These are phyloP conservation scores for Steinernema carpocapsae DNA, from an alignment of 2,888 invertebrate genomes.

Conservation along the genomic window DNA sequence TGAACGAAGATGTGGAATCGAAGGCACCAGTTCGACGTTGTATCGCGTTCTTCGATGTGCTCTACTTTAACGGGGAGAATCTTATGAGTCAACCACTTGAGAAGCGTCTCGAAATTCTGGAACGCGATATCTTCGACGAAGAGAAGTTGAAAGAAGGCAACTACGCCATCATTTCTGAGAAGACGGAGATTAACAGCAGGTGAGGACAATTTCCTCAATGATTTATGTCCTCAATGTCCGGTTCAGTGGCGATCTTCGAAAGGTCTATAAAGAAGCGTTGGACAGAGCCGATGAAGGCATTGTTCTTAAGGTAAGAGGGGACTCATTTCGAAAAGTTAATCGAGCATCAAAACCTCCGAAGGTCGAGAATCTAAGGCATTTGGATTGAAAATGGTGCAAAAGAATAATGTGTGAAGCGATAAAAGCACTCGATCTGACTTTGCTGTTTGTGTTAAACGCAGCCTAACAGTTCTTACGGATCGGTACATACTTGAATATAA, in stretches of 20 bases:
- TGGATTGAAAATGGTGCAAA: background rate
- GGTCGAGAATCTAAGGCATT: background rate
- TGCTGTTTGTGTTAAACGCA: background rate
- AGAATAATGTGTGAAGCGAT: conserved; percentile 11
- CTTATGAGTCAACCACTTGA: conserved; percentile 52
- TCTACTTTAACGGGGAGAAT: conserved; percentile 58
- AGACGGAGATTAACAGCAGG: conserved; percentile 36
- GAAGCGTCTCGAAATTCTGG: conserved; percentile 44
- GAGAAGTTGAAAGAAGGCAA: too few relatives aligned
- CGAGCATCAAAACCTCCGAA: background rate
- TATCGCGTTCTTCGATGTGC: conserved; percentile 60
- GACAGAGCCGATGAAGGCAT: conserved; percentile 63
- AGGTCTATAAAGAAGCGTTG: conserved; percentile 61
- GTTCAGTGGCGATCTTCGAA: conserved; percentile 57
- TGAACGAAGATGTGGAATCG: conserved; percentile 48
- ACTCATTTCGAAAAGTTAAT: background rate
- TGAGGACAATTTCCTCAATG: too few relatives aligned
- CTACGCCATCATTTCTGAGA: conserved; percentile 43
- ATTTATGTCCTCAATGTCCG: too few relatives aligned
- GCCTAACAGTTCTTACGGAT: background rate
- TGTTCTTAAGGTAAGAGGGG: conserved; percentile 59
- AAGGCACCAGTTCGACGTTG: conserved; percentile 43
- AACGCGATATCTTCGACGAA: too few relatives aligned
- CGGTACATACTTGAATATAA: background rate
- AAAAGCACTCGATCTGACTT: conserved; percentile 15